phyloP scores from a whole-genome alignment of 2,797 vertebrate species.

The Sorex maritimensis region DNA sequence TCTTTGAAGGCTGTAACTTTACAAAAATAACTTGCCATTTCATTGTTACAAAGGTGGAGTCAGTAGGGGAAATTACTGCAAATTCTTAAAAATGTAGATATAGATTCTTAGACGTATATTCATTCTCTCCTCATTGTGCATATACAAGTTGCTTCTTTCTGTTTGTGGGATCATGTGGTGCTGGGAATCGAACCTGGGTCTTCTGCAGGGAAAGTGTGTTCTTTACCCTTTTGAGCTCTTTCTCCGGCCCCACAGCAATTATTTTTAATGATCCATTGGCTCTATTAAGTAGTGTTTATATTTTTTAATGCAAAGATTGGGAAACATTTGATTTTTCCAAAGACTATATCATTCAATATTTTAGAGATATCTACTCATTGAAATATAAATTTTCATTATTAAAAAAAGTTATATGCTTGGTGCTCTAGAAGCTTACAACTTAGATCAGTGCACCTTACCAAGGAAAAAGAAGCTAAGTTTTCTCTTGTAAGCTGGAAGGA shows the following conservation, averaged over 20 bases:
- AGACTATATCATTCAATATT: background rate
- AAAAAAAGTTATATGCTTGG: background rate
- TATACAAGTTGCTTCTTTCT: too few relatives aligned
- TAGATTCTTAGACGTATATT: too few relatives aligned
- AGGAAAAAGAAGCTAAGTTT: background rate
- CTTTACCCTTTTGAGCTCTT: too few relatives aligned
- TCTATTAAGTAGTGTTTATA: conserved; percentile 2
- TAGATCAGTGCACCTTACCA: background rate
- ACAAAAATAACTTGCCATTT: too few relatives aligned
- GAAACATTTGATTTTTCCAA: conserved; percentile 56
- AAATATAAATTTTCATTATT: background rate
- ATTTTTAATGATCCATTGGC: conserved; percentile 33
- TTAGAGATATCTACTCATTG: background rate
- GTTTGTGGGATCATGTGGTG: too few relatives aligned
- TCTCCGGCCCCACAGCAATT: background rate
- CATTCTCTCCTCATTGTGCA: too few relatives aligned
- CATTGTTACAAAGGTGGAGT: too few relatives aligned
- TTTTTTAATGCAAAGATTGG: conserved; percentile 43
- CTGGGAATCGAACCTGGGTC: too few relatives aligned
- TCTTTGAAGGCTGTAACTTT: too few relatives aligned
- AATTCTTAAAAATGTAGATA: too few relatives aligned
- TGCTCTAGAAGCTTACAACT: background rate
- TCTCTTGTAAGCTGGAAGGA: background rate
- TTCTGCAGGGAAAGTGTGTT: too few relatives aligned
- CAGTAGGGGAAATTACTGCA: too few relatives aligned